These are phyloP conservation scores for Pocillopora grandis DNA, from an alignment of 92 coral and sea anemone genomes.

Conservation along the genomic window DNA sequence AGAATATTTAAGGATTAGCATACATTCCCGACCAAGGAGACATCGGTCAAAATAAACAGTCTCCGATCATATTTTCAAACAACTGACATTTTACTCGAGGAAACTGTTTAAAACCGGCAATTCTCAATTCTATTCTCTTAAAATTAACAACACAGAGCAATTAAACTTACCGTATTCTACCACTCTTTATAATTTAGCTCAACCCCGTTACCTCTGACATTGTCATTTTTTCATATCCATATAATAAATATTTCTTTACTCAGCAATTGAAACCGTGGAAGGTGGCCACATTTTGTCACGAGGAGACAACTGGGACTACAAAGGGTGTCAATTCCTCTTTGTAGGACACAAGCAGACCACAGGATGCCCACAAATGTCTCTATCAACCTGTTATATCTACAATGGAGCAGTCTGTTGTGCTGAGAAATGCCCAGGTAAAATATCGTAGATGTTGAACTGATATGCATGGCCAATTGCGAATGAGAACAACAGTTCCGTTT, in stretches of 20 bases:
- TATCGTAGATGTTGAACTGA: not conserved
- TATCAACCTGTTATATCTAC: conserved; percentile 6
- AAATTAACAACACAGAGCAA: no score
- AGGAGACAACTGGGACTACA: conserved; percentile 26
- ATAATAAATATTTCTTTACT: not conserved
- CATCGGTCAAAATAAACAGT: no score
- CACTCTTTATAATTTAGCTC: not conserved
- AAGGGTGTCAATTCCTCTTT: conserved; percentile 18
- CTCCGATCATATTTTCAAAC: no score
- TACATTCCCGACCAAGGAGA: no score
- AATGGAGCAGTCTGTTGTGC: conserved; percentile 40
- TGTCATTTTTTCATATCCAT: not conserved
- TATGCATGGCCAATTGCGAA: not conserved
- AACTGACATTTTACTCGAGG: no score
- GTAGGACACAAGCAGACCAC: not conserved
- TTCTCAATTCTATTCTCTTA: no score
- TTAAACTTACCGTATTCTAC: not conserved
- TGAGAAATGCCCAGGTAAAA: conserved; percentile 14
- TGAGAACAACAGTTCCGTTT: no score
- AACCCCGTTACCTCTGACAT: no score
- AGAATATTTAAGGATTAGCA: no score
- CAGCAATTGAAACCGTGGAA: conserved; percentile 37
- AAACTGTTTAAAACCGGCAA: no score
- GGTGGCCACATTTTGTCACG: conserved; percentile 20
- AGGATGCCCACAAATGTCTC: conserved; percentile 14